Evolutionary conservation across 2,797 vertebrate species (phyloP), one percentile per base, ranked within the genome.

Genomic region (Sebastes dallii): DNA sequence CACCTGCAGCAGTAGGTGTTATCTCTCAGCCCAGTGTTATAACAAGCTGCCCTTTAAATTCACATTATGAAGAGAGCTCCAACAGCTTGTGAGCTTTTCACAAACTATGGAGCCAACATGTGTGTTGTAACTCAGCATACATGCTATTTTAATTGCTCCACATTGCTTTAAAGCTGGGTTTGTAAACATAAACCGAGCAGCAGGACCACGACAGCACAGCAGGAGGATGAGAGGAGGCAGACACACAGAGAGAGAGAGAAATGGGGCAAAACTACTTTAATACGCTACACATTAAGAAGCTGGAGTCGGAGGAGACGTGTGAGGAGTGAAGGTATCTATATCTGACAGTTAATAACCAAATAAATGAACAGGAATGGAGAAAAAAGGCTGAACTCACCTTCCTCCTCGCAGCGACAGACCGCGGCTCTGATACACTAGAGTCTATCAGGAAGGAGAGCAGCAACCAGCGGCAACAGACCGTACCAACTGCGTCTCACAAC

Each of bases 391-490:
- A n/a, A 91, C 94, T 92, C 75, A 94, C 92, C 90, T 10, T 24
- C 1, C 2, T 72, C 14, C 2, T 20, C 10, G 22, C 16, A 5
- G 55, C 68, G 67, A 85, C 83, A 82, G 81, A 42, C 78, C 66
- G 76, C 73, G 56, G 86, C 87, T 92, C 78, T 81, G 59, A 22
- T 3, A 70, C 3, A 70, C 77, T 32, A 85, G 87, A 82, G 89
- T 86, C 87, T 75, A 83, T 88, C 93, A 95, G 92, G 94, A 95
- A 95, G 93, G 69, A 77, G 88, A 93, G 90, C 87, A 87, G 82
- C 84, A 84, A 74, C 86, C 91, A 94, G 86, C 90, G 93, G 95
- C 93, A 94, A 95, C 92, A 94, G 95, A 89, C 65, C 75, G 59
- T 72, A 93, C 96, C 95, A 96, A 86, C 64, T 86, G 3, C 0